Conservation (phyloP, 2,888 invertebrate genomes). For the Synergus umbraculus region DNA sequence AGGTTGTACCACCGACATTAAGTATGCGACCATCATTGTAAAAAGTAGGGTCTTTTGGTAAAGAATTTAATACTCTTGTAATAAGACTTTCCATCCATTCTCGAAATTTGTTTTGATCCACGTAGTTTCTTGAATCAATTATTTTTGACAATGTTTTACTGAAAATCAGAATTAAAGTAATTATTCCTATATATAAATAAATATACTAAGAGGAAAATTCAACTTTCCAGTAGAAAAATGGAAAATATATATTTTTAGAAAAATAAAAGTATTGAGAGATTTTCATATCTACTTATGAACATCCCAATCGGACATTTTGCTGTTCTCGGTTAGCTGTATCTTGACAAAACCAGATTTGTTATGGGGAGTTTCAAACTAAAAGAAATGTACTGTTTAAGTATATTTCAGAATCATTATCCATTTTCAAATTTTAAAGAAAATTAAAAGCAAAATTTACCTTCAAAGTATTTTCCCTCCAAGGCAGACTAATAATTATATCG, state of each 20-base stretch:
- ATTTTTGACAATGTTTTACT: constrained; percentile 21
- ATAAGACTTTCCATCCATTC: constrained; percentile 43
- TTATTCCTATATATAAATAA: neutral
- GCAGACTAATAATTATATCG: constrained; percentile 80
- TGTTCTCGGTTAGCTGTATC: constrained; percentile 20
- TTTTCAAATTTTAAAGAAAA: neutral
- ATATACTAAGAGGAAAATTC: neutral
- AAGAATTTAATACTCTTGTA: neutral
- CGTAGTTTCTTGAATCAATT: constrained; percentile 29
- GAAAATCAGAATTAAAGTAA: neutral
- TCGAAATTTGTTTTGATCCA: constrained; percentile 46
- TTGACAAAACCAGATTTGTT: constrained; percentile 43
- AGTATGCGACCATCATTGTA: neutral
- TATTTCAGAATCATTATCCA: neutral
- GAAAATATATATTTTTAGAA: neutral
- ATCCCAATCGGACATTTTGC: neutral
- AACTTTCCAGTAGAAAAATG: neutral
- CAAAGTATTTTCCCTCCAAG: constrained; percentile 57
- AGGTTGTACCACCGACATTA: neutral
- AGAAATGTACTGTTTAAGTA: neutral
- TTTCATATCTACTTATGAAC: neutral
- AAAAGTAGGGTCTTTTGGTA: neutral
- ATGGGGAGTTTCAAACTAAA: constrained; percentile 41
- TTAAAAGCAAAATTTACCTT: constrained; percentile 18
- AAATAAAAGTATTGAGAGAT: too few relatives aligned